Evolutionary conservation across 2,888 invertebrate genomes (phyloP), one percentile per base, ranked within the genome.

Genomic region (Hyposoter dolosus): DNA sequence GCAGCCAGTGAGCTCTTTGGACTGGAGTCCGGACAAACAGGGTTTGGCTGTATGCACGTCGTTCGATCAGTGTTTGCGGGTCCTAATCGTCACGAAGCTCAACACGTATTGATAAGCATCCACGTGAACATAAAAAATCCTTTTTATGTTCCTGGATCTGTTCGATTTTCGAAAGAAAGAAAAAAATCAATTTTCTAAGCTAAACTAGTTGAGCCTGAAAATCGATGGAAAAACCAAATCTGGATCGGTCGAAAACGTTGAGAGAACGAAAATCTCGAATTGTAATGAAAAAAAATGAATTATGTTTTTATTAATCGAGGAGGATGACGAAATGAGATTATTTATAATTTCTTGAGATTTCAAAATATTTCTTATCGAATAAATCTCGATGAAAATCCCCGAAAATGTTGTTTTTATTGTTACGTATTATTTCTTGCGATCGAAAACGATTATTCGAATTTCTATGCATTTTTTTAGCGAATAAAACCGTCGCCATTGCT

Each of bases 11-110:
- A 97, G 97, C 91, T 96, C 97, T 12, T 96, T 98, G 89, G 98
- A 99, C 92, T 99, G 99, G 99, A 98, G 97, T 94, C 96, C 96
- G 0, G 98, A 99, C 93, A 98, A 98, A 93, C 94, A 96, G 66
- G 99, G 99, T 0, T 95, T 99, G 3, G 97, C 97, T 7, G 97
- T 98, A 1, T 98, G 98, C 91, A 97, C 98, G 1, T 96, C 99
- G 0, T 98, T 99, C 93, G 99, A 99, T 95, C 99, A 99, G 94
- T 96, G 96, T 82, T 94, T 99, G 6, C 95, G 99, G 53, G 96
- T 99, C 4, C 93, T 99, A 45, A 96, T 99, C 87, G 97, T 97
- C 10, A 99, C 99, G 0, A 98, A 98, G 94, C 95, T 99, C 9
- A 97, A 98, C 94, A 95, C 97, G 82, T 96, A 95, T 92, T 96